Conservation (phyloP, 2,113 vertebrate genomes). For the Heterocephalus glaber region DNA sequence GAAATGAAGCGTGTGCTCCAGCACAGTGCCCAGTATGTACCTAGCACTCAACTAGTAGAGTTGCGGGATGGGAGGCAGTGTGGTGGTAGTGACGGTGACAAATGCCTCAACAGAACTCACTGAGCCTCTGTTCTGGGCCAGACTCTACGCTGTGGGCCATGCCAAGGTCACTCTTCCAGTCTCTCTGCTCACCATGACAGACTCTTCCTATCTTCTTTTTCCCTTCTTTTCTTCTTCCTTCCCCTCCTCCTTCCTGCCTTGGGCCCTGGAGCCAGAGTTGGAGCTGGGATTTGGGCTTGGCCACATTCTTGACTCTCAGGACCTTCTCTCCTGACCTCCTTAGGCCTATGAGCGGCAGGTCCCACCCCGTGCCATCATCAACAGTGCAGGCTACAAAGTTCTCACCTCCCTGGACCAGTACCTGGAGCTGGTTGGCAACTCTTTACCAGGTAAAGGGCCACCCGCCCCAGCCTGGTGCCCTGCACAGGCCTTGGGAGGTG, state of each 20-base stretch:
- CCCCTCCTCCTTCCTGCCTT: too few species aligned
- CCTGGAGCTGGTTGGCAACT: conserved; percentile 90
- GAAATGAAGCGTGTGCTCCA: neutral
- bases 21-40: neutral
- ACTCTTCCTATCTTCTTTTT: neutral
- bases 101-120: neutral
- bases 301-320: neutral
- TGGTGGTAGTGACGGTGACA: accelerated
- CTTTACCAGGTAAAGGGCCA: conserved; percentile 90
- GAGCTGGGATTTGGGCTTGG: neutral
- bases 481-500: neutral
- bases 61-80: neutral
- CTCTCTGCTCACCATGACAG: neutral
- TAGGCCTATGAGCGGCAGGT: conserved; percentile 92
- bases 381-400: conserved; percentile 94
- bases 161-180: accelerated
- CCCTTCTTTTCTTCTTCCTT: neutral
- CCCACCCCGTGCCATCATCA: conserved; percentile 89
- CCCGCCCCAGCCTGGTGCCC: neutral
- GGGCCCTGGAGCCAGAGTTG: neutral
- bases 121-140: neutral
- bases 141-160: accelerated
- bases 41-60: neutral
- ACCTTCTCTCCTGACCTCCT: neutral
- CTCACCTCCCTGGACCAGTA: conserved; percentile 94